Percentiles rank a stretch among this genome's conserved stretches.
These are phyloP conservation scores for Eulithis testata DNA, from an alignment of 2,888 invertebrate genomes.

Conservation along the genomic window DNA sequence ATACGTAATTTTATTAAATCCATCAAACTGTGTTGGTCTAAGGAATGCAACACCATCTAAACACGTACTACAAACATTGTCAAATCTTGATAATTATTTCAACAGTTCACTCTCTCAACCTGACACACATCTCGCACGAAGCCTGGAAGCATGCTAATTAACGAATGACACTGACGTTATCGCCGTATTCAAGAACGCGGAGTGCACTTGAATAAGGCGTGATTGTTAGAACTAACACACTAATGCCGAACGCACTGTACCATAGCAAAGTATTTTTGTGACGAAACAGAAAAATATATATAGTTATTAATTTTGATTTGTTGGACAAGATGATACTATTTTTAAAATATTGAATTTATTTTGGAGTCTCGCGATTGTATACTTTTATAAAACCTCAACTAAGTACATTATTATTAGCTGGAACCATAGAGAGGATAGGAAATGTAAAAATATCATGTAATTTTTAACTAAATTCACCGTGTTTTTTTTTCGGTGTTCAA, in stretches of 20 bases:
- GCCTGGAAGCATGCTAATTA: constrained; percentile 60
- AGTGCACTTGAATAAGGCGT: constrained; percentile 27
- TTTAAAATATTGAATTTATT: no score
- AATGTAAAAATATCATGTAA: no score
- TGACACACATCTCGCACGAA: constrained; percentile 31
- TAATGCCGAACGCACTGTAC: constrained; percentile 47
- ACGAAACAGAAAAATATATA: background rate
- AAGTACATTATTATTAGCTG: no score
- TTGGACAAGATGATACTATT: no score
- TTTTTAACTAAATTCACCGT: no score
- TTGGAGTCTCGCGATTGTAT: no score
- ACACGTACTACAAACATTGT: constrained; percentile 47
- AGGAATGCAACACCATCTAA: constrained; percentile 81
- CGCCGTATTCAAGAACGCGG: constrained; percentile 15
- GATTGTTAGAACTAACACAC: constrained; percentile 63
- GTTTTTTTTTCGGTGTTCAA: no score
- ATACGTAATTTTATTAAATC: constrained; percentile 73
- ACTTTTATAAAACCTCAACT: no score
- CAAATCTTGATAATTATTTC: constrained; percentile 9
- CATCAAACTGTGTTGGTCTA: constrained; percentile 80
- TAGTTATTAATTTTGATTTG: no score
- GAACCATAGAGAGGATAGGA: no score
- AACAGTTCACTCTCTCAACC: constrained; percentile 17
- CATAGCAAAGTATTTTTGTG: constrained; percentile 14
- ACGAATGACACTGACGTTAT: constrained; percentile 46